phyloP scores from a whole-genome alignment of 2,888 invertebrate species.

The Seira sanloemensis region DNA sequence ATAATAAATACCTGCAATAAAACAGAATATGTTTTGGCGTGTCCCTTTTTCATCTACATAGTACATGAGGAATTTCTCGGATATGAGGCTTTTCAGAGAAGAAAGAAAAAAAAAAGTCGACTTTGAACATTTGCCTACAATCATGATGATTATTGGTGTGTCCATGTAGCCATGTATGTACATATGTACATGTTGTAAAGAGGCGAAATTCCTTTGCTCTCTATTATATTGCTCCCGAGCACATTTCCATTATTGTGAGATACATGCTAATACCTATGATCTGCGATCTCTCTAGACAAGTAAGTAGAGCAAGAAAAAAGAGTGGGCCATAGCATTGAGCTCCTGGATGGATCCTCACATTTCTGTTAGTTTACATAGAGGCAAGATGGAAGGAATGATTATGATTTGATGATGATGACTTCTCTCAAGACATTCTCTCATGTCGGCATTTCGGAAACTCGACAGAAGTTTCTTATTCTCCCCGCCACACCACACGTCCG shows the following conservation, averaged over 20 bases:
- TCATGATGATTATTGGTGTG: not conserved
- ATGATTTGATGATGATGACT: no score
- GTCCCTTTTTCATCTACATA: not conserved
- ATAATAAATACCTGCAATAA: constrained; percentile 24
- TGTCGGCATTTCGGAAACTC: no score
- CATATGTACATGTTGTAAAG: not conserved
- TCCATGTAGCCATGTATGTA: not conserved
- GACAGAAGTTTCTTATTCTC: no score
- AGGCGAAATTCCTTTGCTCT: not conserved
- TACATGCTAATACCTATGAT: not conserved
- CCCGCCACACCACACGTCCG: no score
- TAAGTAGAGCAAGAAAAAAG: not conserved
- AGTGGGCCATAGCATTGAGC: no score
- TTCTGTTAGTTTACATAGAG: no score
- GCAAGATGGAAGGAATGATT: no score
- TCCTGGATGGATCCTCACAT: no score
- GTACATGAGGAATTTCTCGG: constrained; percentile 55
- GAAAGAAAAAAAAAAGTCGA: not conserved
- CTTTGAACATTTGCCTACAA: not conserved
- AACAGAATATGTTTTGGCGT: not conserved
- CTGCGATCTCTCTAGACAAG: not conserved
- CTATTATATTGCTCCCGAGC: not conserved
- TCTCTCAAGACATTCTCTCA: no score
- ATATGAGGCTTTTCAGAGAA: not conserved
- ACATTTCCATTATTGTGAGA: not conserved